These are phyloP conservation scores for Cryptoblepharus egeriae DNA, from an alignment of 2,797 vertebrate species.

Conservation along the genomic window DNA sequence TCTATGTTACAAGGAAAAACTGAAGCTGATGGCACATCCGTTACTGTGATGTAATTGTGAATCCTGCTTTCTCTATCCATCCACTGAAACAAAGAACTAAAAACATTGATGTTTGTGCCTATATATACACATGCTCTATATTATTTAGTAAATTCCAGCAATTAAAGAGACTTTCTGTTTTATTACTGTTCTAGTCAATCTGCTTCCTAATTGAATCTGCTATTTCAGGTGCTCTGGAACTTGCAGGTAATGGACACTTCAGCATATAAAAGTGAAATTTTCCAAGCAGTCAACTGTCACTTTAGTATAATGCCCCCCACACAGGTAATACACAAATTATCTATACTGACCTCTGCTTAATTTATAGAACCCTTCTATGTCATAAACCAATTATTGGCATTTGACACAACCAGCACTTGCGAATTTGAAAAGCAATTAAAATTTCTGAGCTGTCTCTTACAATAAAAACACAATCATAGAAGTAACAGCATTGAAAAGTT, in stretches of 20 bases:
- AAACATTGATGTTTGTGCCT: neutral
- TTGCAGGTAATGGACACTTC: neutral
- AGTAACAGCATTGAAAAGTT: conserved; percentile 36
- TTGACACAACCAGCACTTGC: conserved; percentile 69
- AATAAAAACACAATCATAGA: conserved; percentile 63
- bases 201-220: conserved; percentile 46
- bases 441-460: conserved; percentile 72
- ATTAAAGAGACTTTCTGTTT: conserved; percentile 58
- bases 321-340: conserved; percentile 56
- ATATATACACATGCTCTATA: no score
- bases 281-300: conserved; percentile 44
- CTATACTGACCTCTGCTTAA: conserved; percentile 68
- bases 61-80: neutral
- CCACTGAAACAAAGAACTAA: no score
- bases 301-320: conserved; percentile 27
- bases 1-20: neutral
- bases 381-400: conserved; percentile 75
- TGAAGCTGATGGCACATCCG: neutral
- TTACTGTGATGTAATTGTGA: neutral
- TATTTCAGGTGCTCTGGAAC: conserved; percentile 39
- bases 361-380: conserved; percentile 65
- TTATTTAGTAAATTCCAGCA: conserved; percentile 67
- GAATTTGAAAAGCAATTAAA: conserved; percentile 76
- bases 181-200: conserved; percentile 52
- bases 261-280: neutral